These are phyloP conservation scores for Anodontia alba DNA, from an alignment of 2,888 invertebrate species.

Conservation along the genomic window DNA sequence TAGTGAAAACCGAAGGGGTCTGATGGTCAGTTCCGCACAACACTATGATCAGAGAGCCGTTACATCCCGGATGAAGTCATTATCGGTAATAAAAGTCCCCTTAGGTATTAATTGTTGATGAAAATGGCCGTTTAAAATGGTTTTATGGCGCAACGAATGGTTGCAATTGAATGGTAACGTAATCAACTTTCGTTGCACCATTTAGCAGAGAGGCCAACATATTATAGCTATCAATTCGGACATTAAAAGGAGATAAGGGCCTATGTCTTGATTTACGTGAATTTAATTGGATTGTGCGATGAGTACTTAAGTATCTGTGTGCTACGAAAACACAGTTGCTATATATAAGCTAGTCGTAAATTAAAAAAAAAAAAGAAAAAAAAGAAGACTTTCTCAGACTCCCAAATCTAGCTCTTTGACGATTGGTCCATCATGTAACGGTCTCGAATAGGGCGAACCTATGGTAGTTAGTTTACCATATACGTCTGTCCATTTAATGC, in stretches of 20 bases:
- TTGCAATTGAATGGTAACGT: conserved; percentile 24
- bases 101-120: conserved; percentile 37
- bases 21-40: conserved; percentile 35
- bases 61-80: conserved; percentile 46
- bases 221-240: conserved; percentile 35
- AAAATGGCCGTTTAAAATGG: conserved; percentile 47
- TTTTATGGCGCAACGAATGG: conserved; percentile 59
- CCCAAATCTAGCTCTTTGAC: too few species aligned
- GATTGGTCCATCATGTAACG: too few species aligned
- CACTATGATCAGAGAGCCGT: conserved; percentile 38
- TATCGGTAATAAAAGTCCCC: conserved; percentile 57
- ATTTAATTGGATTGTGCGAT: conserved; percentile 29
- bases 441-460: not conserved
- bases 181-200: conserved; percentile 50
- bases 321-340: too few species aligned
- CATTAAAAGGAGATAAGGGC: conserved; percentile 31
- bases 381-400: too few species aligned
- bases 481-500: too few species aligned
- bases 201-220: conserved; percentile 46
- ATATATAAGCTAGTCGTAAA: too few species aligned
- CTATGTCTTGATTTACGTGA: conserved; percentile 36
- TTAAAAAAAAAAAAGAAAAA: too few species aligned
- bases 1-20: conserved; percentile 28
- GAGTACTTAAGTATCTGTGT: not conserved
- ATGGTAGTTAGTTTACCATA: too few species aligned